A percentile compares a stretch with the other conserved stretches of the same genome.
Evolutionary conservation across 2,113 vertebrate genomes (phyloP).

Genomic region (Nothobranchius kuhntae): DNA sequence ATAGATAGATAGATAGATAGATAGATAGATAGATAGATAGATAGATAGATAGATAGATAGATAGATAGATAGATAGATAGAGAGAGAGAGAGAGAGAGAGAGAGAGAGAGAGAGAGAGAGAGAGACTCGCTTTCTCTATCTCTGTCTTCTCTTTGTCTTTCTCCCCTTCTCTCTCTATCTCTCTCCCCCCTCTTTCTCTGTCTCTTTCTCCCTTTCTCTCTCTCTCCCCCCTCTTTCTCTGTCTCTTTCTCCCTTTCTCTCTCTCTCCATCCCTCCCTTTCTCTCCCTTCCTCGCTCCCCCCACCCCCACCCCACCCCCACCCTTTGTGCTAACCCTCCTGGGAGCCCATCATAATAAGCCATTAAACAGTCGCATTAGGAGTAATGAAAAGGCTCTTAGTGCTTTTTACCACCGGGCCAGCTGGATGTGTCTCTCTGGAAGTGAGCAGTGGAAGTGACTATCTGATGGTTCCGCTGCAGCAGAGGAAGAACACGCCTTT

Average conservation of each 20-base stretch:
- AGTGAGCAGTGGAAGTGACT: constrained; percentile 37
- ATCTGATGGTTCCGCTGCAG: constrained; percentile 26
- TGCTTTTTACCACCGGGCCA: constrained; percentile 75
- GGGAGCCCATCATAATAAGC: constrained; percentile 84
- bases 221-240: too few relatives aligned
- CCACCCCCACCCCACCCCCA: neutral
- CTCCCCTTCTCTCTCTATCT: too few relatives aligned
- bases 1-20: too few relatives aligned
- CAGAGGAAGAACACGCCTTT: neutral
- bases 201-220: too few relatives aligned
- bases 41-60: too few relatives aligned
- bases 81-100: too few relatives aligned
- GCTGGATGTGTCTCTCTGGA: constrained; percentile 74
- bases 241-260: neutral
- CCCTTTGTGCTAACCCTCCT: constrained; percentile 56
- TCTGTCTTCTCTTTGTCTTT: too few relatives aligned
- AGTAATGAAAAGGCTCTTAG: constrained; percentile 86
- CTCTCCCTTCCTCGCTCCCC: constrained; percentile 27
- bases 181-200: too few relatives aligned
- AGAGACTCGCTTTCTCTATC: too few relatives aligned
- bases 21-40: too few relatives aligned
- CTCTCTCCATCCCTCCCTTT: constrained; percentile 30
- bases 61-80: too few relatives aligned
- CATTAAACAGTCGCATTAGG: constrained; percentile 84
- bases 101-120: too few relatives aligned